Base-by-base conservation (phyloP, 2,888 invertebrate species). In the Onthophagus sagittarius region DNA sequence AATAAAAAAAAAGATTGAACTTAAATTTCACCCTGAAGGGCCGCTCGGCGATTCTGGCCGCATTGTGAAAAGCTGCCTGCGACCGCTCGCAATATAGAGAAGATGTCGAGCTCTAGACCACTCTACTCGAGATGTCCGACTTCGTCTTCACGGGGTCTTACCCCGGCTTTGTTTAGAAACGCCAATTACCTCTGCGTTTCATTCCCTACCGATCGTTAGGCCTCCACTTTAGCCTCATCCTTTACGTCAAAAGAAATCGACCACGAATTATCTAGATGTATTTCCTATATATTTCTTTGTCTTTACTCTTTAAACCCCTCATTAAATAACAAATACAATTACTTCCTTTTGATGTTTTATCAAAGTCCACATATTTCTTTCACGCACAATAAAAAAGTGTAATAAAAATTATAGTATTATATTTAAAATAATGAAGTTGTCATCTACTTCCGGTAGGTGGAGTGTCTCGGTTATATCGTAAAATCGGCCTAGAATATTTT, bases 161-260 rank as follows among this genome's bases (percentile, higher is more conserved):
- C 72, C 33, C 72, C 73, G 76, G 76, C 78, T 77, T 79, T 79
- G 78, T 79, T 79, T 78, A 78, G 78, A 79, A 78, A 78, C 79
- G 77, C 80, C 80, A 81, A 80, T 81, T 81, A 81, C 77, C 76
- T 77, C 78, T 77, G 76, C 79, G 78, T 78, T 76, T 77, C 77
- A 72, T 77, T 79, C 80, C 79, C 77, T 79, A 74, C 77, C 78
- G 74, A 79, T 80, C 80, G 79, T 80, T 79, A 79, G 79, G 77
- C 78, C 79, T 80, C 76, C 75, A 78, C 76, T 73, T 72, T 71
- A 73, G 15, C 9, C 70, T 14, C 33, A 72, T 67, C 69, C 74
- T 74, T 74, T 74, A 72, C 64, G 39, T 74, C 74, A 74, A 74
- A 72, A 74, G 70, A 63, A 74, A 74, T 72, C 69, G 70, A 70